Conservation (phyloP, 2,888 invertebrate genomes). For the Stomorhina lunata region DNA sequence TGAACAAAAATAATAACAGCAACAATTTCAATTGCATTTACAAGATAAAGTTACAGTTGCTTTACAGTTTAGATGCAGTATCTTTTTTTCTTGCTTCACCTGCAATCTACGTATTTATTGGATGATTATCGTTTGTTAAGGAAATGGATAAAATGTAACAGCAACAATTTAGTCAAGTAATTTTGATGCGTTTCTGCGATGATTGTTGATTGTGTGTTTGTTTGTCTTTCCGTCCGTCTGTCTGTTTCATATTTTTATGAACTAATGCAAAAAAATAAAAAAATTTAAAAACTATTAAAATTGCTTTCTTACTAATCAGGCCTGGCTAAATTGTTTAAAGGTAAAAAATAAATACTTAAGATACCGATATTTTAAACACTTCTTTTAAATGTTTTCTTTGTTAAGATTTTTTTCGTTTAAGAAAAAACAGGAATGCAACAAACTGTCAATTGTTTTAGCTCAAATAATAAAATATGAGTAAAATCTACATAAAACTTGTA, state of each 20-base stretch:
- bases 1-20: constrained; percentile 16
- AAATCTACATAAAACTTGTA: constrained; percentile 43
- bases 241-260: constrained; percentile 26
- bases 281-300: constrained; percentile 57
- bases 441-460: constrained; percentile 41
- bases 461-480: constrained; percentile 50
- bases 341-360: neutral
- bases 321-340: constrained; percentile 34
- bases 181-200: constrained; percentile 29
- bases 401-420: neutral
- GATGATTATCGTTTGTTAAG: constrained; percentile 41
- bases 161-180: constrained; percentile 3
- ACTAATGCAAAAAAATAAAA: constrained; percentile 58
- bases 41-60: constrained; percentile 58
- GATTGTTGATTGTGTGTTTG: constrained; percentile 1
- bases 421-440: neutral
- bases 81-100: neutral
- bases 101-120: constrained; percentile 13
- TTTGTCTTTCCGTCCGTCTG: neutral
- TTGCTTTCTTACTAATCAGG: constrained; percentile 44
- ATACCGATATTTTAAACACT: constrained; percentile 36
- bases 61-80: constrained; percentile 65
- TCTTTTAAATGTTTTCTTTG: constrained; percentile 1
- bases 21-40: constrained; percentile 69
- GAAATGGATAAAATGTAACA: constrained; percentile 16